Evolutionary conservation across 2,888 invertebrate species (phyloP).

Genomic region (Digitonthophagus gazella): DNA sequence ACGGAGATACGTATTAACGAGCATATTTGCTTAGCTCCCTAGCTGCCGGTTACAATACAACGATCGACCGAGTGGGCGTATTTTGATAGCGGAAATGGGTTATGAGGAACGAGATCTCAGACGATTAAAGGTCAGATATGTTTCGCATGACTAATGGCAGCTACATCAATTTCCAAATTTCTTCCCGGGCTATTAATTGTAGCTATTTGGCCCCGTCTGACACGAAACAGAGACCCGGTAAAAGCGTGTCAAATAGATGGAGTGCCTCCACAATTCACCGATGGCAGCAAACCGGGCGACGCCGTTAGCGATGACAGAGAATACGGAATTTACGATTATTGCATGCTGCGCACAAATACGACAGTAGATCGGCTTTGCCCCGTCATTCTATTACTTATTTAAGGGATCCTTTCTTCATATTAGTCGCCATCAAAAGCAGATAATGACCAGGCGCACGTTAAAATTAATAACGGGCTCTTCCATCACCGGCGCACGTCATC

Average conservation of each 20-base stretch:
- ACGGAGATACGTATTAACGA: not conserved
- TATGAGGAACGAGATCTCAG: not conserved
- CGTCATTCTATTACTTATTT: not conserved
- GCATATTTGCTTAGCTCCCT: not conserved
- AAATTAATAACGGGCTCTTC: not conserved
- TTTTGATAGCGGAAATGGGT: not conserved
- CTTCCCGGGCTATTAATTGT: not conserved
- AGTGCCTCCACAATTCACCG: not conserved
- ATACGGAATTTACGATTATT: not conserved
- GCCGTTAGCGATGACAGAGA: not conserved
- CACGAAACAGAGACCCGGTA: not conserved
- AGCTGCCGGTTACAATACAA: not conserved
- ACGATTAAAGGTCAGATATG: not conserved
- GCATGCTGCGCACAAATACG: not conserved
- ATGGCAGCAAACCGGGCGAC: not conserved
- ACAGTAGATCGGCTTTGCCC: not conserved
- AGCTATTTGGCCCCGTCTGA: not conserved
- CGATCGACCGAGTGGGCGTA: not conserved
- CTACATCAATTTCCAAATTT: not conserved
- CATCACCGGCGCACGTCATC: not conserved
- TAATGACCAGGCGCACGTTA: not conserved
- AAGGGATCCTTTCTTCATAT: not conserved
- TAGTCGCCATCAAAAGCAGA: not conserved
- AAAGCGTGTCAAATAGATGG: not conserved
- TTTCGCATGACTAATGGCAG: not conserved